Conservation (phyloP, 2,113 vertebrate genomes). For the Enhydra lutris region DNA sequence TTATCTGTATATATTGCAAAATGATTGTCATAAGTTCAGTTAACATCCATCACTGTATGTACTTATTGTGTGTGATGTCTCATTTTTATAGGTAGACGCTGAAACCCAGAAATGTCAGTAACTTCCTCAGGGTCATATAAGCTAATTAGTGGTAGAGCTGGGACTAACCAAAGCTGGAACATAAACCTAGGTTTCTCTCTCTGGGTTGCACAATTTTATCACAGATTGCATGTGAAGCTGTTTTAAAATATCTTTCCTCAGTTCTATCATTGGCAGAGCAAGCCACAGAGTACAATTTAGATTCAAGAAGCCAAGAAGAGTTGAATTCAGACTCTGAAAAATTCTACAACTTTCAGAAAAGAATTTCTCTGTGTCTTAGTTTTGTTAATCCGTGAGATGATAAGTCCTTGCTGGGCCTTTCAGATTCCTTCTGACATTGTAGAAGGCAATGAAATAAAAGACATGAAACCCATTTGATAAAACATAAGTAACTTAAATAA, state of each 20-base stretch:
- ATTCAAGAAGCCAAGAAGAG: background rate
- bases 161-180: background rate
- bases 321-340: background rate
- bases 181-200: background rate
- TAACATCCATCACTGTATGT: background rate
- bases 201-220: conserved; percentile 11
- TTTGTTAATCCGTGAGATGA: background rate
- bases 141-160: background rate
- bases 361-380: background rate
- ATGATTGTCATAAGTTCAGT: background rate
- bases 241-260: conserved; percentile 44
- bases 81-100: background rate
- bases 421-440: background rate
- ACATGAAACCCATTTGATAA: background rate
- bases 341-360: background rate
- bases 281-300: conserved; percentile 1
- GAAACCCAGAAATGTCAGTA: background rate
- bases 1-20: background rate
- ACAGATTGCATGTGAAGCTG: conserved; percentile 17
- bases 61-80: background rate
- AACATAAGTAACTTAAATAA: background rate
- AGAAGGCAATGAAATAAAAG: background rate
- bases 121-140: background rate
- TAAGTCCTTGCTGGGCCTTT: background rate
- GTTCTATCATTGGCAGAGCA: conserved; percentile 1